phyloP scores from a whole-genome alignment of 1,140 invertebrate genomes.

The Meteorus sp. region DNA sequence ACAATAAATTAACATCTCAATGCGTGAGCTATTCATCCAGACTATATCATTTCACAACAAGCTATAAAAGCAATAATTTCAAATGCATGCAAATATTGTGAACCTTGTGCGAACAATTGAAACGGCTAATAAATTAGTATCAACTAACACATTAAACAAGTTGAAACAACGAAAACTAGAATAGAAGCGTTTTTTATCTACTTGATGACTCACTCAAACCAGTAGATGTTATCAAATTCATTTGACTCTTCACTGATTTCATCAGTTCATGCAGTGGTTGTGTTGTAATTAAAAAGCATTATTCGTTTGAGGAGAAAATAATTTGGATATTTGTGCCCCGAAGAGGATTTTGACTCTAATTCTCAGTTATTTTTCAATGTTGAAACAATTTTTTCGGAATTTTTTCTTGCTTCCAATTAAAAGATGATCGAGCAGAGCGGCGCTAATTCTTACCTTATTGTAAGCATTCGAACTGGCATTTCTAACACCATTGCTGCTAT shows the following conservation, averaged over 20 bases:
- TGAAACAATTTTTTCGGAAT: neutral
- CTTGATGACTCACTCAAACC: no score
- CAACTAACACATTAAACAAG: no score
- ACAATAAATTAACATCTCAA: no score
- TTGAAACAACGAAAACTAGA: no score
- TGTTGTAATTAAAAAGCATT: conserved; percentile 2
- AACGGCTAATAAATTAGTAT: no score
- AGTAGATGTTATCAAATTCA: neutral
- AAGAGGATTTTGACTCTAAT: conserved; percentile 11
- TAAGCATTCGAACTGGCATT: conserved; percentile 84
- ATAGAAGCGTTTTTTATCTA: no score
- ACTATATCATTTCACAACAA: no score
- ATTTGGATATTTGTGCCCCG: neutral
- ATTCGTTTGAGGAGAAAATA: conserved; percentile 5
- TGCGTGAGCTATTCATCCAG: no score
- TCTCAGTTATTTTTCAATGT: neutral
- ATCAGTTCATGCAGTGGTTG: conserved; percentile 14
- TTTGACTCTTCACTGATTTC: conserved; percentile 2
- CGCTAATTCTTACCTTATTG: conserved; percentile 78
- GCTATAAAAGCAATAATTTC: no score
- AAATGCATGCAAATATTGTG: no score
- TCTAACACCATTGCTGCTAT: conserved; percentile 88
- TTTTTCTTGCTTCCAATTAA: neutral
- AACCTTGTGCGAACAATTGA: no score
- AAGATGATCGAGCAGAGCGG: conserved; percentile 23